Conservation (phyloP, 37 sponge, comb jelly and placozoan genomes). For the Bolinopsis microptera region DNA sequence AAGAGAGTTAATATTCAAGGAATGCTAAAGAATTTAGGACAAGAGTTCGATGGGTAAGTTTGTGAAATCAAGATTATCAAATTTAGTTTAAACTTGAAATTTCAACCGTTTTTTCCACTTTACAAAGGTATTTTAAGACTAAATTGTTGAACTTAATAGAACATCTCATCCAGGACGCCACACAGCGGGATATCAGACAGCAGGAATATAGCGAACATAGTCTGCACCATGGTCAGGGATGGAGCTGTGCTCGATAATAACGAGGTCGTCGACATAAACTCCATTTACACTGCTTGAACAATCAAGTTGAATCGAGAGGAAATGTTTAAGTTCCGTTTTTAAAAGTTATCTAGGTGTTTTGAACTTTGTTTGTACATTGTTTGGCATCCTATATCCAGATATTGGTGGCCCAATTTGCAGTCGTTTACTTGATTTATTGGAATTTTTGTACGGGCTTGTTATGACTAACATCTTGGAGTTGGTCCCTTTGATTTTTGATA, state of each 20-base stretch:
- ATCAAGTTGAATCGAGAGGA: background rate
- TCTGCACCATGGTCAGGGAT: conserved; percentile 43
- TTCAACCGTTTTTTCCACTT: too few species aligned
- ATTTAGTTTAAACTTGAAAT: too few species aligned
- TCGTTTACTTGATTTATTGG: background rate
- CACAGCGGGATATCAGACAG: conserved; percentile 57
- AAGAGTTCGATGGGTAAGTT: conserved; percentile 3
- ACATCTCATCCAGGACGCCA: conserved; percentile 9
- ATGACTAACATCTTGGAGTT: background rate
- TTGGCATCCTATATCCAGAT: too few species aligned
- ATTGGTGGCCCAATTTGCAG: background rate
- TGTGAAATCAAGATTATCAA: too few species aligned
- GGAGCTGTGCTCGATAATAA: conserved; percentile 52
- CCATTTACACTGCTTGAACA: conserved; percentile 1
- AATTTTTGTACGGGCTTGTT: background rate
- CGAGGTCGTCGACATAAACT: conserved; percentile 1
- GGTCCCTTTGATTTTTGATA: background rate
- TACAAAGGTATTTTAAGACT: too few species aligned
- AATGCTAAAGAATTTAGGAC: conserved; percentile 53
- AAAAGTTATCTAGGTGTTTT: background rate
- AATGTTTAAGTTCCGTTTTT: background rate
- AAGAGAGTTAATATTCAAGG: conserved; percentile 10
- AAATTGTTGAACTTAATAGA: too few species aligned
- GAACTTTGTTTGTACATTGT: background rate
- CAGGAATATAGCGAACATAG: conserved; percentile 33